phyloP scores from a whole-genome alignment of 2,888 invertebrate species.

The Caenorhabditis angaria region DNA sequence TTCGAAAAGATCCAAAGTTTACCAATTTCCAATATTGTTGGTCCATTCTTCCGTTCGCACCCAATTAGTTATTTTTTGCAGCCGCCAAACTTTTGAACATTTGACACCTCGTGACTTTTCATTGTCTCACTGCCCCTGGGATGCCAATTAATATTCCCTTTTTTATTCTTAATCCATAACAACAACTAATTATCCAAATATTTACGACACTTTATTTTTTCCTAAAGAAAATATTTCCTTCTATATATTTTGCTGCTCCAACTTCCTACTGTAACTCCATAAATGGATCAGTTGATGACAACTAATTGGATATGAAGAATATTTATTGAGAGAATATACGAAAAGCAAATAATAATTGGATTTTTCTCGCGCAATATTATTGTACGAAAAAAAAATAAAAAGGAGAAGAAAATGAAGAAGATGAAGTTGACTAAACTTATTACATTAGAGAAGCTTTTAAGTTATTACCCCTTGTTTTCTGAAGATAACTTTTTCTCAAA shows the following conservation, averaged over 20 bases:
- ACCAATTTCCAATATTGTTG: background rate
- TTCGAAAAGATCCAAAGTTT: too few relatives aligned
- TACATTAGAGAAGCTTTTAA: background rate
- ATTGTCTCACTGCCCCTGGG: background rate
- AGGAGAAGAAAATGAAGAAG: too few relatives aligned
- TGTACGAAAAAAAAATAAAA: background rate
- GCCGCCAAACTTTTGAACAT: slow-evolving; percentile 2
- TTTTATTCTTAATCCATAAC: background rate
- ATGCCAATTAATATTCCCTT: background rate
- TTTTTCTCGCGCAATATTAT: background rate
- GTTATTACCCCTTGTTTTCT: background rate
- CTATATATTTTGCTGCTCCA: background rate
- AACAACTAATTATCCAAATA: too few relatives aligned
- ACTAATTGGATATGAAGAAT: background rate
- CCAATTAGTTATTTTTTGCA: background rate
- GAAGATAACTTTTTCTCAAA: too few relatives aligned
- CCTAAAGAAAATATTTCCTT: background rate
- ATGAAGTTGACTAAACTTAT: background rate
- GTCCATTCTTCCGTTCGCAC: background rate
- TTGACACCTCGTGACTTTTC: background rate
- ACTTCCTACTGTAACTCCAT: background rate
- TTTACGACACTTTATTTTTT: too few relatives aligned
- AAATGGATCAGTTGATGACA: background rate
- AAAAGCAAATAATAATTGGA: background rate
- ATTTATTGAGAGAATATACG: background rate